A percentile compares a stretch with the other conserved stretches of the same genome.
These are phyloP conservation scores for Papio anubis DNA, from an alignment of 2,113 vertebrate genomes.

Conservation along the genomic window DNA sequence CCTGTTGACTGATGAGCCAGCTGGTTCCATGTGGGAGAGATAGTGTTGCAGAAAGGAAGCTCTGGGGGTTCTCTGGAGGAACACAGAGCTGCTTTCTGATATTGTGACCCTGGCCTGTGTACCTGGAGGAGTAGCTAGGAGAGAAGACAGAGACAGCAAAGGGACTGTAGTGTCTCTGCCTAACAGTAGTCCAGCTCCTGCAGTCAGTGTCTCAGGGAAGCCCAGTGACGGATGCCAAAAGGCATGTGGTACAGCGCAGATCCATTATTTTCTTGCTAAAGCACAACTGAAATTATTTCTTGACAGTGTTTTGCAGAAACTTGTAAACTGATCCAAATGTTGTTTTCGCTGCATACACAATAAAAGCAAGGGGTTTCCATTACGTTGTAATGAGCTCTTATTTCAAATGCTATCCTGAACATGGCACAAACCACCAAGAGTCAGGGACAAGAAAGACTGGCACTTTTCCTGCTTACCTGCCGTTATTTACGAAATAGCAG, in stretches of 20 bases:
- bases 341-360: conserved; percentile 50
- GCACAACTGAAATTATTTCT: conserved; percentile 53
- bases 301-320: conserved; percentile 68
- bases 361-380: conserved; percentile 47
- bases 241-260: background rate
- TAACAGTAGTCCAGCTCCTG: background rate
- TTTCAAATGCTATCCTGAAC: conserved; percentile 66
- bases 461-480: background rate
- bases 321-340: conserved; percentile 57
- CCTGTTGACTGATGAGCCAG: background rate
- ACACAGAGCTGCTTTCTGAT: background rate
- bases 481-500: background rate
- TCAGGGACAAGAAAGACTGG: conserved; percentile 15
- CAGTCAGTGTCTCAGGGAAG: background rate
- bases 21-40: conserved; percentile 32
- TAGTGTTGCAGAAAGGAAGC: background rate
- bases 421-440: conserved; percentile 55
- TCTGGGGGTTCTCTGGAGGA: background rate
- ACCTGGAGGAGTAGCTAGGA: background rate
- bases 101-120: background rate
- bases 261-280: background rate
- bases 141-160: background rate
- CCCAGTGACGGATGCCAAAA: background rate
- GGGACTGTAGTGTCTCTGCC: background rate
- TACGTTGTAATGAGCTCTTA: conserved; percentile 48